phyloP scores from a whole-genome alignment of 1,140 invertebrate genomes.

The Drosophila parvula region DNA sequence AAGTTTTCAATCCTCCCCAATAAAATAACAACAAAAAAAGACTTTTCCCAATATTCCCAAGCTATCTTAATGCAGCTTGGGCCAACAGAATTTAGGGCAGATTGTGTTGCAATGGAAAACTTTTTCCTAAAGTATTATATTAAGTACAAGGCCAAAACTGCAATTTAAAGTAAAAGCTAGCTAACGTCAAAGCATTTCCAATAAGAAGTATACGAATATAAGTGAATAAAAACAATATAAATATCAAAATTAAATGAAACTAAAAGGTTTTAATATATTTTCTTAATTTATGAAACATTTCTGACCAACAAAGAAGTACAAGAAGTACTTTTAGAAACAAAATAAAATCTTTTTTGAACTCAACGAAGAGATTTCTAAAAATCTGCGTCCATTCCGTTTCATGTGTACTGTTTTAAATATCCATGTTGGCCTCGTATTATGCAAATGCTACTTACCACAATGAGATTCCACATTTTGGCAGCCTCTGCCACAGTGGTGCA shows the following conservation, averaged over 20 bases:
- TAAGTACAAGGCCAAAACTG: too few species aligned
- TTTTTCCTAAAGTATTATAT: too few species aligned
- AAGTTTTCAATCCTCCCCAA: too few species aligned
- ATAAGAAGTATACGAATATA: neutral
- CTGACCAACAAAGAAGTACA: too few species aligned
- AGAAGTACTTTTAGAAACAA: too few species aligned
- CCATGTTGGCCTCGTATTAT: slow-evolving; percentile 12
- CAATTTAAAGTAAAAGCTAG: too few species aligned
- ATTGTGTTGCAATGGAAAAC: too few species aligned
- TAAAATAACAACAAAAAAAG: too few species aligned
- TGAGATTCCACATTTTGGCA: slow-evolving; percentile 99
- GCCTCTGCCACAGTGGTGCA: slow-evolving; percentile 99
- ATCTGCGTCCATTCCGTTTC: neutral
- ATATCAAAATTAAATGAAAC: neutral
- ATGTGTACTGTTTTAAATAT: neutral
- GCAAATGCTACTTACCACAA: slow-evolving; percentile 92
- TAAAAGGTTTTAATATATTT: too few species aligned
- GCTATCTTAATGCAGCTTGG: neutral
- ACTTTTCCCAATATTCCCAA: too few species aligned
- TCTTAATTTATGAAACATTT: neutral
- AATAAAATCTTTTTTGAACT: neutral
- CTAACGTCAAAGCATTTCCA: neutral
- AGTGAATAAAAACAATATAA: neutral
- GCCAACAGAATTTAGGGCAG: too few species aligned
- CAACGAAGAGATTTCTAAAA: neutral